Base-by-base conservation (phyloP, 2,888 invertebrate species). In the Aspidiotus destructor region DNA sequence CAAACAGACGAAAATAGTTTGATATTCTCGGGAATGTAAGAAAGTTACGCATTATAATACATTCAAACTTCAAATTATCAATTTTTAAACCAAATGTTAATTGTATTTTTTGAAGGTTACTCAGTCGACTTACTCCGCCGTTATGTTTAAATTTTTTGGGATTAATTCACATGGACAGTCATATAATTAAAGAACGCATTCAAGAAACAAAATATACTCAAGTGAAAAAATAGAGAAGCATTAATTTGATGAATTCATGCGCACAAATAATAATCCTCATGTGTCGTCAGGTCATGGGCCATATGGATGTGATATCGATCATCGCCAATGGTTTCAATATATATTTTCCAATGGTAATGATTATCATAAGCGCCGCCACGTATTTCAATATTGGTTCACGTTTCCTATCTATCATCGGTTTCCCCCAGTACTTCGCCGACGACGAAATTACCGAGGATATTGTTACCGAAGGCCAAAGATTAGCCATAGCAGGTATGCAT, bases 1-100 rank as follows among this genome's bases (percentile, higher is more conserved):
- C 94, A 95, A 80, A 99, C 99, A 8, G 96, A 98, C 77, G 98
- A 98, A 77, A 96, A 99, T 81, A 96, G 95, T 77, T 85, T 99
- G 71, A 93, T 99, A 76, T 97, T 99, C 81, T 93, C 94, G 73
- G 99, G 99, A 69, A 97, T 98, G 98, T 74, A 72, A 73, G 73
- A 73, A 58, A 11, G 5, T 28, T 3, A 28, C 28, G 28, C 28
- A 28, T n/a, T 28, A 28, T 28, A 28, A 28, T 28, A 28, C 62
- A 63, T 44, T 44, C 11, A 13, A 60, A 54, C 44, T 9, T 44
- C 41, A 42, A n/a, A 54, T 54, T 68, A 53, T 40, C 9, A 28
- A 5, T 28, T 28, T 28, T 28, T 28, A 28, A 28, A 28, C 28
- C 1, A 28, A 28, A 28, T 5, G 2, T 65, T 8, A 7, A 67